Evolutionary conservation across 2,888 invertebrate genomes (phyloP), one percentile per base, ranked within the genome.

Genomic region (Thymelicus acteon): DNA sequence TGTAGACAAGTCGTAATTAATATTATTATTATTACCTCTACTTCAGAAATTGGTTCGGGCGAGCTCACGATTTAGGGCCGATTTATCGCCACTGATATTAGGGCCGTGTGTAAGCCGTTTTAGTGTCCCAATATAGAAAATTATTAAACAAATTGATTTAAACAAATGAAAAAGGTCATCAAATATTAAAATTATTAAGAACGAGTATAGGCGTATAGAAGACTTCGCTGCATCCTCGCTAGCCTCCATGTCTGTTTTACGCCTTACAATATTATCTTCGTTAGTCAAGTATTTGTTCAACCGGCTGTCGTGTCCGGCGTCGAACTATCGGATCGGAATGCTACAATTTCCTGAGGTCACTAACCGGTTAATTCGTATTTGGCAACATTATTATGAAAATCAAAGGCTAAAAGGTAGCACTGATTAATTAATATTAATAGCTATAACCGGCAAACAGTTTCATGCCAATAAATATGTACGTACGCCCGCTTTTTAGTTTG

Each of bases 291-390:
- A 40, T 64, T 64, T 64, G 54, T 64, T 64, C 37, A 40, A 48
- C 15, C 49, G 24, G 6, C 54, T 54, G 54, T 54, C 52, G 57
- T 65, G 58, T 60, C 48, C 67, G 67, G 67, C 40, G 39, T 40
- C 15, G 15, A 40, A 62, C 61, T 48, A 48, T 64, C 63, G 60
- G 60, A 75, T 78, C 71, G 89, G 91, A 89, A 92, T 91, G 90
- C 82, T 73, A 80, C 80, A 78, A 85, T 85, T 89, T 91, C 91
- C 91, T 89, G 88, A 81, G 80, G 77, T 75, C 77, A 75, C 60
- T 77, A 77, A 80, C 79, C 80, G 74, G 61, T 49, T 62, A 48
- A 58, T 63, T 47, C 48, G 48, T 44, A 60, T 69, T 70, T 69
- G 19, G 63, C 63, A 69, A 63, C 40, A 52, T 54, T 60, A 39